These are phyloP conservation scores for Syngnathus acus DNA, from an alignment of 2,797 vertebrate genomes.

Conservation along the genomic window DNA sequence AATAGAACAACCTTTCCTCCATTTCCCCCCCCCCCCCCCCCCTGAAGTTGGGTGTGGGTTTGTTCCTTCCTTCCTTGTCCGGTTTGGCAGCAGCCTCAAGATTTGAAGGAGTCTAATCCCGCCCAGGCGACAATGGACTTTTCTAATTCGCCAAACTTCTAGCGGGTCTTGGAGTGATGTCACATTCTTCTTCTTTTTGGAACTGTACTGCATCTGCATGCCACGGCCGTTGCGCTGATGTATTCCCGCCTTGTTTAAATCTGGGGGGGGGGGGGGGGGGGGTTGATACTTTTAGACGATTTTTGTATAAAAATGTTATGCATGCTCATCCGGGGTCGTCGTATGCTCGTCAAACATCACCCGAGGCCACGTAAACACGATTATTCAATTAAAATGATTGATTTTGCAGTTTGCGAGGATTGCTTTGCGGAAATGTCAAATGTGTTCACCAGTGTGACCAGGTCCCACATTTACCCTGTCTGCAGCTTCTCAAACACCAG, in stretches of 20 bases:
- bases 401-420: neutral
- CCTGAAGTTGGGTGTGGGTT: slow-evolving; percentile 20
- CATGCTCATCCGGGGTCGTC: neutral
- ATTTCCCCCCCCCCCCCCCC: slow-evolving; percentile 29
- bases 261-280: no score
- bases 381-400: neutral
- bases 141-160: slow-evolving; percentile 16
- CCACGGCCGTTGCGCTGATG: neutral
- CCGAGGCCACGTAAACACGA: neutral
- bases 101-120: slow-evolving; percentile 12
- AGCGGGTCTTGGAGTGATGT: slow-evolving; percentile 19
- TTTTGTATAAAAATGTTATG: neutral
- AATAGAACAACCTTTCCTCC: slow-evolving; percentile 4
- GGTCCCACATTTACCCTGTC: neutral
- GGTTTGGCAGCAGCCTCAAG: slow-evolving; percentile 29
- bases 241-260: neutral
- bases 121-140: slow-evolving; percentile 6
- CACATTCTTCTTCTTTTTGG: slow-evolving; percentile 6
- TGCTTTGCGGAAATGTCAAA: neutral
- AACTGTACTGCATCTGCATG: slow-evolving; percentile 2
- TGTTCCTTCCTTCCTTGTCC: slow-evolving; percentile 33
- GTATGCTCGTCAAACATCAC: neutral
- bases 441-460: neutral
- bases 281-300: neutral
- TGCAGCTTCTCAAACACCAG: neutral